A percentile compares a stretch with the other conserved stretches of the same genome.
Conservation (phyloP, 2,797 vertebrate genomes). For the Petrocephalus schoutedeni region DNA sequence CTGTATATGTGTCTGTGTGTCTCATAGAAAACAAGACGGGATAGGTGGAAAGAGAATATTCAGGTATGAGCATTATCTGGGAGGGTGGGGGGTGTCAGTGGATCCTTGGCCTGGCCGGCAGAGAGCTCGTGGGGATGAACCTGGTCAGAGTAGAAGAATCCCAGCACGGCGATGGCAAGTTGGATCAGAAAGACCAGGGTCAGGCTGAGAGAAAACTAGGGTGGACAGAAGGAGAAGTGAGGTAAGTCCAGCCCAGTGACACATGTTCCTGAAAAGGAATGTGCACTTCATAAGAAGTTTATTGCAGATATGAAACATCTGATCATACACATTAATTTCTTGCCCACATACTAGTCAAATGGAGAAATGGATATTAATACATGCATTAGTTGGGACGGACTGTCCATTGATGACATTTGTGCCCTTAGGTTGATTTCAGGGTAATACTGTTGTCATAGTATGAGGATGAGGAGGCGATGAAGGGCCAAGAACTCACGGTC, state of each 20-base stretch:
- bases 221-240: background rate
- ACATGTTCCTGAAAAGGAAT: background rate
- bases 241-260: background rate
- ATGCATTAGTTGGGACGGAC: background rate
- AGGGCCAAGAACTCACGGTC: constrained; percentile 49
- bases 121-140: constrained; percentile 36
- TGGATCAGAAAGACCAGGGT: constrained; percentile 67
- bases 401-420: background rate
- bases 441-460: background rate
- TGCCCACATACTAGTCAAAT: background rate
- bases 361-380: background rate
- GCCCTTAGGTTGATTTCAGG: background rate
- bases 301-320: background rate
- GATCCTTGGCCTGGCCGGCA: background rate
- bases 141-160: constrained; percentile 71
- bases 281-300: background rate
- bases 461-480: background rate
- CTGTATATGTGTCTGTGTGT: background rate
- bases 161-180: constrained; percentile 61
- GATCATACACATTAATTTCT: background rate
- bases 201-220: constrained; percentile 66
- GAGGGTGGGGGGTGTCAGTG: background rate
- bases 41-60: background rate
- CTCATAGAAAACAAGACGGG: background rate
- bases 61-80: background rate